Percentiles rank a stretch among this genome's conserved stretches.
Evolutionary conservation across 2,888 invertebrate genomes (phyloP).

Genomic region (Agrilus cyanescens): DNA sequence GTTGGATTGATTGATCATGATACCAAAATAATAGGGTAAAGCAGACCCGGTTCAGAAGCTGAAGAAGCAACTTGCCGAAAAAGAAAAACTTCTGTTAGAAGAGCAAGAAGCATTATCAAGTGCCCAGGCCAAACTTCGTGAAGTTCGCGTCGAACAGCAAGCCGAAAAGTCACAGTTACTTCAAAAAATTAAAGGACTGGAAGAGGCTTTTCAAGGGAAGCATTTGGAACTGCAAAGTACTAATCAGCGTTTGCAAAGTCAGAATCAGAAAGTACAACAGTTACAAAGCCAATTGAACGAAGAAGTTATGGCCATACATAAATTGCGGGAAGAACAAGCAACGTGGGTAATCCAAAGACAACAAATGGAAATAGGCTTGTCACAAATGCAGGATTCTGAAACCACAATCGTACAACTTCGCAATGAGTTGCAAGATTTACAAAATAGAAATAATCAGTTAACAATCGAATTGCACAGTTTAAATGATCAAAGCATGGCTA

Average conservation of each 20-base stretch:
- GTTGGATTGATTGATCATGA: neutral
- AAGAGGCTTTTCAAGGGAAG: constrained; percentile 37
- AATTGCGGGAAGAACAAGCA: constrained; percentile 43
- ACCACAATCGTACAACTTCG: constrained; percentile 28
- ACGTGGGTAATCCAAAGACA: constrained; percentile 50
- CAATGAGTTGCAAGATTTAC: constrained; percentile 31
- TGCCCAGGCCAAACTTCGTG: constrained; percentile 66
- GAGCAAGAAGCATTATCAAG: constrained; percentile 65
- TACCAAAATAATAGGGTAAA: constrained; percentile 43
- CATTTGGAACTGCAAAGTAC: constrained; percentile 51
- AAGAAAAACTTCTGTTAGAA: constrained; percentile 63
- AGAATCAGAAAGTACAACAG: constrained; percentile 47
- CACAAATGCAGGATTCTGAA: constrained; percentile 45
- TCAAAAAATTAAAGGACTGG: constrained; percentile 45
- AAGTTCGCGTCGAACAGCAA: constrained; percentile 58
- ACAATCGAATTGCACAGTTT: constrained; percentile 38
- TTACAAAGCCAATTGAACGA: constrained; percentile 49
- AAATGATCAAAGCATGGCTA: constrained; percentile 28
- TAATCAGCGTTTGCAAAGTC: constrained; percentile 46
- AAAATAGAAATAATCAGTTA: constrained; percentile 27
- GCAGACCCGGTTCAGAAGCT: constrained; percentile 76
- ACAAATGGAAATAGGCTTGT: constrained; percentile 53
- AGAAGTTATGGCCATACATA: constrained; percentile 38
- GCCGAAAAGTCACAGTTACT: constrained; percentile 50
- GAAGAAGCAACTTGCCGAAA: constrained; percentile 80